Conservation (phyloP, 2,888 invertebrate species). For the Drosophila putrida region DNA sequence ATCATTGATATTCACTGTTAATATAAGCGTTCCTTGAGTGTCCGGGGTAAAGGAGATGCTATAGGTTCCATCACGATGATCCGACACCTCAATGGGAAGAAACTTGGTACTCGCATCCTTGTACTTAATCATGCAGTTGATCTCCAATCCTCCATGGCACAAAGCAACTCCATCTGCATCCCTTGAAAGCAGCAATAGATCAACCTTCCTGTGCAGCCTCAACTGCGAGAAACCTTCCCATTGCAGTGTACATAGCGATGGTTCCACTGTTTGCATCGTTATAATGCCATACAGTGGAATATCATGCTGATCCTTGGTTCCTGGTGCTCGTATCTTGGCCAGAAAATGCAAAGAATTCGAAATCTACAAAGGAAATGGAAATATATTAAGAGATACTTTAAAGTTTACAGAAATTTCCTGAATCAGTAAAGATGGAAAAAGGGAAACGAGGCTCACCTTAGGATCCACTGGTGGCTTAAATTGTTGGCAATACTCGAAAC, state of each 20-base stretch:
- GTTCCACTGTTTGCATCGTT: conserved; percentile 89
- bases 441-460: conserved; percentile 64
- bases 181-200: conserved; percentile 87
- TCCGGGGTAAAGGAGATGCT: conserved; percentile 88
- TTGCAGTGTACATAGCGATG: conserved; percentile 87
- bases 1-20: conserved; percentile 88
- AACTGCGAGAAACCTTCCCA: conserved; percentile 86
- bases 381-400: neutral
- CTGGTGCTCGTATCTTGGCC: conserved; percentile 86
- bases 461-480: conserved; percentile 86
- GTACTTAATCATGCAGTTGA: conserved; percentile 87
- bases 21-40: conserved; percentile 88
- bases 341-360: conserved; percentile 87
- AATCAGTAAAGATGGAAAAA: no score
- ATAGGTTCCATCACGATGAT: conserved; percentile 89
- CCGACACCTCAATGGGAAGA: conserved; percentile 86
- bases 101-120: conserved; percentile 86
- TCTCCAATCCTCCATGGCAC: conserved; percentile 89
- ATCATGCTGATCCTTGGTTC: conserved; percentile 83
- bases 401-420: no score
- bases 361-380: conserved; percentile 67
- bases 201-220: conserved; percentile 88
- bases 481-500: conserved; percentile 88
- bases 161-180: conserved; percentile 88
- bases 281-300: conserved; percentile 87